Evolutionary conservation across 2,888 invertebrate species (phyloP).

Genomic region (Fragum fragum): DNA sequence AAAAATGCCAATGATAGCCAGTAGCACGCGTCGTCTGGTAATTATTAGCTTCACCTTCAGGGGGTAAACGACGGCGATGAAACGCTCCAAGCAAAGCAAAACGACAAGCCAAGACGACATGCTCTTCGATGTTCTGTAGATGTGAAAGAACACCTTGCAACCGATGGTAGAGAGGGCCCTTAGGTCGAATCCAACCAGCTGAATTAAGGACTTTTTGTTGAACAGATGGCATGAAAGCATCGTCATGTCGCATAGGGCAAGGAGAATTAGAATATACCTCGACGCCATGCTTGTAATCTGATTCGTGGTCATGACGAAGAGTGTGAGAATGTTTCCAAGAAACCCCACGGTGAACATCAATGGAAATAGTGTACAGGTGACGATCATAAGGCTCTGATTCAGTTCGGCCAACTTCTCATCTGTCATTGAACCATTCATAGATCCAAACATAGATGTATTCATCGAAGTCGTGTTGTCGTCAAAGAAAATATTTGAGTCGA

Average conservation of each 20-base stretch:
- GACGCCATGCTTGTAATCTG: constrained; percentile 53
- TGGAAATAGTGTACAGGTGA: constrained; percentile 41
- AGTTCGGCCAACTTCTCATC: too few species aligned
- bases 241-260: constrained; percentile 67
- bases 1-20: constrained; percentile 47
- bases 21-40: constrained; percentile 52
- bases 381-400: not conserved
- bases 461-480: too few species aligned
- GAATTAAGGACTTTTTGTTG: constrained; percentile 64
- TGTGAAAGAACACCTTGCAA: constrained; percentile 71
- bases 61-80: constrained; percentile 69
- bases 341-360: constrained; percentile 60
- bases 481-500: too few species aligned
- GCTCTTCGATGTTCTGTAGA: constrained; percentile 68
- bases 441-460: too few species aligned
- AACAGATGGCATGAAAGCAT: constrained; percentile 65
- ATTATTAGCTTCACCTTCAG: constrained; percentile 61
- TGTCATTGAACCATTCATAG: too few species aligned
- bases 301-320: constrained; percentile 61
- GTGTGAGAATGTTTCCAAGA: constrained; percentile 64
- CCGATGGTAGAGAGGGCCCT: constrained; percentile 54
- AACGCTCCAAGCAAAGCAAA: too few species aligned
- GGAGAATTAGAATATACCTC: constrained; percentile 61
- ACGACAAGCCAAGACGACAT: constrained; percentile 74
- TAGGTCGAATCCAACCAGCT: constrained; percentile 64